Conservation (phyloP, 2,797 vertebrate species). For the Danionella dracula region DNA sequence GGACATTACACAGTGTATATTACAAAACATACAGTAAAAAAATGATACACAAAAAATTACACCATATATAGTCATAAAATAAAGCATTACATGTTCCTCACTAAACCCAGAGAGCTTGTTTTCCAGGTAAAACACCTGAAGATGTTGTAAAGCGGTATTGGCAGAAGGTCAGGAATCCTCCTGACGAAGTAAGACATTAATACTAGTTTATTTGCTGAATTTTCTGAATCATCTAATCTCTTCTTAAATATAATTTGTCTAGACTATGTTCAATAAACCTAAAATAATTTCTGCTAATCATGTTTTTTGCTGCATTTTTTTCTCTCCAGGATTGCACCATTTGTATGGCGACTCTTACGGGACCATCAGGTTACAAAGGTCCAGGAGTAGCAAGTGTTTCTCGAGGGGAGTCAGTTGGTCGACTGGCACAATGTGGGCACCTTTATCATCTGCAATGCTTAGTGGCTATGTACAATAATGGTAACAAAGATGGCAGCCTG, state of each 20-base stretch:
- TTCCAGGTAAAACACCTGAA: slow-evolving; percentile 84
- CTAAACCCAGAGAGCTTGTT: not conserved
- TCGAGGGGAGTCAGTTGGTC: slow-evolving; percentile 77
- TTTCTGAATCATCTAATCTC: too few species aligned
- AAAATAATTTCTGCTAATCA: too few species aligned
- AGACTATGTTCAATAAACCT: too few species aligned
- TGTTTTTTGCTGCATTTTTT: not conserved
- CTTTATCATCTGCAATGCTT: slow-evolving; percentile 88
- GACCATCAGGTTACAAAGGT: slow-evolving; percentile 87
- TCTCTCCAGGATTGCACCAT: slow-evolving; percentile 83
- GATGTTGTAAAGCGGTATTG: slow-evolving; percentile 92
- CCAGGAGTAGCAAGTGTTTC: slow-evolving; percentile 67
- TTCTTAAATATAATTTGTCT: too few species aligned
- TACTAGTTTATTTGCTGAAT: not conserved
- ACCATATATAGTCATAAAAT: too few species aligned
- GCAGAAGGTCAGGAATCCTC: slow-evolving; percentile 86
- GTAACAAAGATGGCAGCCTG: slow-evolving; percentile 84
- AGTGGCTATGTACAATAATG: slow-evolving; percentile 93
- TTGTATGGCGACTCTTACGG: slow-evolving; percentile 84
- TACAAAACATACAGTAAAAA: too few species aligned
- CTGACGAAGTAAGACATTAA: slow-evolving; percentile 76
- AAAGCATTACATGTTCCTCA: too few species aligned
- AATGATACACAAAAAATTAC: too few species aligned
- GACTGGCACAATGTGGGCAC: slow-evolving; percentile 80
- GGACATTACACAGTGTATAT: too few species aligned